Conservation (phyloP, 1,140 invertebrate genomes). For the Sitobion miscanthi region DNA sequence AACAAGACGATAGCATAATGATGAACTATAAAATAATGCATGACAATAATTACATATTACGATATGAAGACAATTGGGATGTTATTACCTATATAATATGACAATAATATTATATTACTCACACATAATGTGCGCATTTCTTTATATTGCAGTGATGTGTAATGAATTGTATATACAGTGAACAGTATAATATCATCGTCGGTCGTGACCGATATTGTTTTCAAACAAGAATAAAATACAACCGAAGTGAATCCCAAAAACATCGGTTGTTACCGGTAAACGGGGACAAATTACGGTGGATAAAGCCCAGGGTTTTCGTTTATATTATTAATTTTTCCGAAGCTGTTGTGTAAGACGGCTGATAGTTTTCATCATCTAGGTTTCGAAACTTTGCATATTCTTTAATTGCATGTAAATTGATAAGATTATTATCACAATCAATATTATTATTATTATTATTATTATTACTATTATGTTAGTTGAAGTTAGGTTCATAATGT, state of each 20-base stretch:
- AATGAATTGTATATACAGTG: not conserved
- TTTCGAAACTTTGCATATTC: too few relatives aligned
- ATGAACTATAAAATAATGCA: not conserved
- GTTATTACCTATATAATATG: not conserved
- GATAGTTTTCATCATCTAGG: not conserved
- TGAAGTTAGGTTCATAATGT: too few relatives aligned
- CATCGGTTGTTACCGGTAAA: not conserved
- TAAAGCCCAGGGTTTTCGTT: not conserved
- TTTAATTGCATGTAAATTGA: too few relatives aligned
- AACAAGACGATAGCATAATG: not conserved
- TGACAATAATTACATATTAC: not conserved
- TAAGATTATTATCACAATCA: too few relatives aligned
- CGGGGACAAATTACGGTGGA: not conserved
- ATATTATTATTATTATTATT: too few relatives aligned
- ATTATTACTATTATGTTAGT: too few relatives aligned
- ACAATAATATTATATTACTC: not conserved
- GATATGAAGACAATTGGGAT: not conserved
- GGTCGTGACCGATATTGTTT: too few relatives aligned
- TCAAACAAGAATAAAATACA: not conserved
- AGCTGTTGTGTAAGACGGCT: not conserved
- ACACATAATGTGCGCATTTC: not conserved
- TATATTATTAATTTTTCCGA: not conserved
- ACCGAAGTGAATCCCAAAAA: not conserved
- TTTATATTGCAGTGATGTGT: not conserved
- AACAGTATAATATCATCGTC: not conserved